Evolutionary conservation across 2,888 invertebrate genomes (phyloP).

Genomic region (Drosophila colorata): DNA sequence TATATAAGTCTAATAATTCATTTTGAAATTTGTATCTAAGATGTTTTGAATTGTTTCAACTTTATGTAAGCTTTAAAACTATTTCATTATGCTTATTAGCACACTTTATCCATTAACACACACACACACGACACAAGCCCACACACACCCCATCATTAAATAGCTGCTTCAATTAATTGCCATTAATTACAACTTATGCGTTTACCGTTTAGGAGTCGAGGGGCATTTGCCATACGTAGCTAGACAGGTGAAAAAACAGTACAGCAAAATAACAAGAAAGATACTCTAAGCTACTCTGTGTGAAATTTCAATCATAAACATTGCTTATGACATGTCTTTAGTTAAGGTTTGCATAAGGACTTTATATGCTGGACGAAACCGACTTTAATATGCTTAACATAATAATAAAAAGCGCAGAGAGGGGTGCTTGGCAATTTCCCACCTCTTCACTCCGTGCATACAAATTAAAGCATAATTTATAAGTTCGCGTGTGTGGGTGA

Average conservation of each 20-base stretch:
- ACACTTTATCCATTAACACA: neutral
- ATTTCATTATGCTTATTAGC: neutral
- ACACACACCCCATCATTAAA: neutral
- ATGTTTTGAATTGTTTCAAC: no score
- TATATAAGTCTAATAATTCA: no score
- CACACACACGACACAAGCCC: neutral
- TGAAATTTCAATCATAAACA: neutral
- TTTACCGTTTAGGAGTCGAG: conserved; percentile 34
- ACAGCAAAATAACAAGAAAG: neutral
- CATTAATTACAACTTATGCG: conserved; percentile 46
- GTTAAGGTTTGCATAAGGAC: neutral
- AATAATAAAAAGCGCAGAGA: conserved; percentile 31
- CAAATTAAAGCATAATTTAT: conserved; percentile 75
- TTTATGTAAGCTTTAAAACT: no score
- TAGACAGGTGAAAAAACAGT: conserved; percentile 19
- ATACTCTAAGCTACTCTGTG: neutral
- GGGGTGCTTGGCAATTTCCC: conserved; percentile 9
- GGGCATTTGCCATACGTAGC: conserved; percentile 21
- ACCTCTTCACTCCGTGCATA: conserved; percentile 51
- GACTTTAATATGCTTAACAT: conserved; percentile 59
- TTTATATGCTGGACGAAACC: conserved; percentile 12
- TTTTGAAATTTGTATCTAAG: no score
- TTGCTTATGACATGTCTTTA: conserved; percentile 42
- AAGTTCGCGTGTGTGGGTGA: conserved; percentile 15
- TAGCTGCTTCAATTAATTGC: conserved; percentile 33